phyloP scores from a whole-genome alignment of 2,797 vertebrate genomes.

The Vipera latastei region DNA sequence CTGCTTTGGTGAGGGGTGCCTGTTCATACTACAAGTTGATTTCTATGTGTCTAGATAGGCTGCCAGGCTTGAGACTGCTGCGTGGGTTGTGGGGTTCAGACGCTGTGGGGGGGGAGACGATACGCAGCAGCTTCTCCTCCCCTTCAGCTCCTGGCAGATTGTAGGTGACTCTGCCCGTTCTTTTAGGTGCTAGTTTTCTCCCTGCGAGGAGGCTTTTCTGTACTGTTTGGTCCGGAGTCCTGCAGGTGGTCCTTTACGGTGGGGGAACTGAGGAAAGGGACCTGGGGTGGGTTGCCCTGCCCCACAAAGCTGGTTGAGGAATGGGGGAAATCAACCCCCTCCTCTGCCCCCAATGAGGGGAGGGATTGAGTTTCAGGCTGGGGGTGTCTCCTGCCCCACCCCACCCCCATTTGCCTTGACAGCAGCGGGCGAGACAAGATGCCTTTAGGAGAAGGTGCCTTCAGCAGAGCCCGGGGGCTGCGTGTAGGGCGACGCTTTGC shows the following conservation, averaged over 20 bases:
- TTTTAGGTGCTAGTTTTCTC: neutral
- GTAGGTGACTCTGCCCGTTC: neutral
- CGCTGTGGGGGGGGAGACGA: no score
- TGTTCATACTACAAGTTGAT: fast-evolving
- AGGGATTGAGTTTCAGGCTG: neutral
- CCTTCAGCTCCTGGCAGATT: neutral
- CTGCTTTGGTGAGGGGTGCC: neutral
- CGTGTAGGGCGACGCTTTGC: no score
- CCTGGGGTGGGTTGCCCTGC: no score
- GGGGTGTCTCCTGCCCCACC: no score
- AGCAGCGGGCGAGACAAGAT: fast-evolving
- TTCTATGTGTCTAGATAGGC: no score
- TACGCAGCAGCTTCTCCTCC: neutral
- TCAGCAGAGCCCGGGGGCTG: neutral
- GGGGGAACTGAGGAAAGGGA: neutral
- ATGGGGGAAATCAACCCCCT: neutral
- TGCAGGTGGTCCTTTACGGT: neutral
- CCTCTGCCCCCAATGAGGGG: neutral
- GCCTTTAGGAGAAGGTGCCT: fast-evolving
- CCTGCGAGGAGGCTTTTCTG: neutral
- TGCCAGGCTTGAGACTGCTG: neutral
- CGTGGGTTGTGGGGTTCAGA: no score
- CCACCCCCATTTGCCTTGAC: neutral
- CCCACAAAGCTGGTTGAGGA: fast-evolving
- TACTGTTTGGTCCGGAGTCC: neutral